Percentiles rank a stretch among this genome's conserved stretches.
Conservation (phyloP, 2,888 invertebrate genomes). For the Crocallis elinguaria region DNA sequence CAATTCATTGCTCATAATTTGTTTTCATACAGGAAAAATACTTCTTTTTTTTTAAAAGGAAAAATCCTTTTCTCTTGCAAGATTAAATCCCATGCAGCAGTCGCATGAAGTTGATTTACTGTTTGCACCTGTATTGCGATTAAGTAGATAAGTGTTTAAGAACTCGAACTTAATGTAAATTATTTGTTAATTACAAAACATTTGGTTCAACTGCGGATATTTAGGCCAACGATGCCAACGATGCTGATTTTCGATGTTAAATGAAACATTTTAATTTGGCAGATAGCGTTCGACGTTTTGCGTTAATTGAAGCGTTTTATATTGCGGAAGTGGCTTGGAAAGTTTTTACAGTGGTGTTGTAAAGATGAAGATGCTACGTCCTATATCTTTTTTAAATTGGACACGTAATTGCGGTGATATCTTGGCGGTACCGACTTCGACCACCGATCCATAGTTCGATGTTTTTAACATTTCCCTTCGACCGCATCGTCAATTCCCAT, state of each 20-base stretch:
- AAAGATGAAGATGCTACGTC: slow-evolving; percentile 8
- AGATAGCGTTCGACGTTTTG: slow-evolving; percentile 7
- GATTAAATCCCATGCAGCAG: neutral
- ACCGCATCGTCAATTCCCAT: too few relatives aligned
- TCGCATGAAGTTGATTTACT: neutral
- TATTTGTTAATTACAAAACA: slow-evolving; percentile 40
- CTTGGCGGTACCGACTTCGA: too few relatives aligned
- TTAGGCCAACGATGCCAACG: slow-evolving; percentile 29
- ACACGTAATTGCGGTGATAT: neutral
- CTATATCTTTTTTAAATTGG: slow-evolving; percentile 1
- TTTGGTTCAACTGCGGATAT: slow-evolving; percentile 8
- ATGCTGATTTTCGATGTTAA: slow-evolving; percentile 10
- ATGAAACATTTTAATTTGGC: slow-evolving; percentile 13
- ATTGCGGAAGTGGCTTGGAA: slow-evolving; percentile 28
- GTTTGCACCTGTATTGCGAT: neutral
- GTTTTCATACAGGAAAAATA: too few relatives aligned
- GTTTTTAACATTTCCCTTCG: too few relatives aligned
- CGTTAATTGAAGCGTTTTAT: slow-evolving; percentile 25
- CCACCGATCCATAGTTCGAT: too few relatives aligned
- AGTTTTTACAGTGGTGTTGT: slow-evolving; percentile 22
- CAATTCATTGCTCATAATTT: too few relatives aligned
- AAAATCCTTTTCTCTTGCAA: too few relatives aligned
- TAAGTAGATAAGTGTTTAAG: neutral
- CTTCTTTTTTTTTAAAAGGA: too few relatives aligned
- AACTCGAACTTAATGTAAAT: slow-evolving; percentile 38